Base-by-base conservation (phyloP, 2,888 invertebrate genomes). In the Diarsia brunnea region DNA sequence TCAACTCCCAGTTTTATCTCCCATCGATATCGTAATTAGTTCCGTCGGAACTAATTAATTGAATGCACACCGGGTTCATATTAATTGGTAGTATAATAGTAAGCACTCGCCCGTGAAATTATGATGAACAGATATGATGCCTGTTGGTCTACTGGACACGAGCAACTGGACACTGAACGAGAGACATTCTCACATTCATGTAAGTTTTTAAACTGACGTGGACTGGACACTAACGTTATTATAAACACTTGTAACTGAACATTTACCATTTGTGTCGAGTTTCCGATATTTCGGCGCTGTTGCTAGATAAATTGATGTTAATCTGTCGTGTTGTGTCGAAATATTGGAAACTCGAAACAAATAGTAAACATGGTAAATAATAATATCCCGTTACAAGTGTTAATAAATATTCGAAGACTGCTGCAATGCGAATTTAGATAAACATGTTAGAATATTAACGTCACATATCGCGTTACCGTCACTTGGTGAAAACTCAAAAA, bases 21-120 rank as follows among this genome's bases (percentile, higher is more conserved):
- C 27, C 21, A 53, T 69, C 14, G 61, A 38, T 63, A 38, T 38
- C 21, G 19, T 78, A 14, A 69, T 78, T 78, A 79, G 38, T 14
- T 10, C 19, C 19, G 11, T 24, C 71, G 21, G 53, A 63, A 63
- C 38, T 47, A 69, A 55, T 76, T 61, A 69, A 49, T 43, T 69
- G 14, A 14, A 19, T 11, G 53, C 45, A 69, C 45, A 69, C 16
- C 19, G 60, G n/a, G 31, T 61, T 61, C 19, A 38, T 47, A 31
- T 31, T 60, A 38, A 47, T 53, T 61, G 4, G 47, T 45, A 60
- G 27, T 21, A 21, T 45, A 31, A 60, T 55, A 69, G 19, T 55
- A 63, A 16, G 7, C 63, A 49, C 8, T 21, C 43, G 4, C 24
- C 19, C n/a, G 43, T 71, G 53, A 10, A 79, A 55, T 64, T 49